Conservation (phyloP, 1,140 invertebrate species). For the Trypoxylus dichotomus region DNA sequence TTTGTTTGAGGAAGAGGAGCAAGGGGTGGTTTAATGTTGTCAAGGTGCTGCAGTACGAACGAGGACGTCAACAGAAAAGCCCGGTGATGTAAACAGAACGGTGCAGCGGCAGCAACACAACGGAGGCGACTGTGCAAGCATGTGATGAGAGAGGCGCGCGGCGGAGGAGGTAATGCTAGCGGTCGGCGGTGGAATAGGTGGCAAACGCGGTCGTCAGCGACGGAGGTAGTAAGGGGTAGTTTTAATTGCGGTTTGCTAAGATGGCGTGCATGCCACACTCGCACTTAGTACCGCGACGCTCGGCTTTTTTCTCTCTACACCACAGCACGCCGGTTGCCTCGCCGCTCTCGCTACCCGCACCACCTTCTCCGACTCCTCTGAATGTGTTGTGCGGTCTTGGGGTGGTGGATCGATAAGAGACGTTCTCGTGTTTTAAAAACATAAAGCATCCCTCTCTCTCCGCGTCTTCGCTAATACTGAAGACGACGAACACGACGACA, state of each 20-base stretch:
- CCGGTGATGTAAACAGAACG: constrained; percentile 23
- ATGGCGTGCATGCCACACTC: constrained; percentile 55
- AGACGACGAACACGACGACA: neutral
- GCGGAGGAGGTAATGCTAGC: neutral
- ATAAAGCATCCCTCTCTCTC: constrained; percentile 42
- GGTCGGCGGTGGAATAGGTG: constrained; percentile 34
- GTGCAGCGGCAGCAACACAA: neutral
- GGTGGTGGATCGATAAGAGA: constrained; percentile 49
- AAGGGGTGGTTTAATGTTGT: neutral
- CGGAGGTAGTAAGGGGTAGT: constrained; percentile 39
- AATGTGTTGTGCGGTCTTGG: constrained; percentile 5
- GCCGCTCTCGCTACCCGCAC: neutral
- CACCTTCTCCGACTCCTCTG: constrained; percentile 1
- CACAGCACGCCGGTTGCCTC: constrained; percentile 3
- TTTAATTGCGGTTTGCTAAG: constrained; percentile 55
- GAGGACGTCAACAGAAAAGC: constrained; percentile 15
- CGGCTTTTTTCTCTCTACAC: constrained; percentile 45
- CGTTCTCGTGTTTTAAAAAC: constrained; percentile 52
- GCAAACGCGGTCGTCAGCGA: constrained; percentile 32
- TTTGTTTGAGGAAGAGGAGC: neutral
- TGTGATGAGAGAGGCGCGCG: neutral
- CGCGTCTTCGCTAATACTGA: neutral
- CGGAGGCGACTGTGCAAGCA: constrained; percentile 14
- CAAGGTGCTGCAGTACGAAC: neutral
- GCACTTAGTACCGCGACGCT: constrained; percentile 54